Percentiles rank a stretch among this genome's conserved stretches.
Evolutionary conservation across 2,113 vertebrate species (phyloP).

Genomic region (Vulpes vulpes): DNA sequence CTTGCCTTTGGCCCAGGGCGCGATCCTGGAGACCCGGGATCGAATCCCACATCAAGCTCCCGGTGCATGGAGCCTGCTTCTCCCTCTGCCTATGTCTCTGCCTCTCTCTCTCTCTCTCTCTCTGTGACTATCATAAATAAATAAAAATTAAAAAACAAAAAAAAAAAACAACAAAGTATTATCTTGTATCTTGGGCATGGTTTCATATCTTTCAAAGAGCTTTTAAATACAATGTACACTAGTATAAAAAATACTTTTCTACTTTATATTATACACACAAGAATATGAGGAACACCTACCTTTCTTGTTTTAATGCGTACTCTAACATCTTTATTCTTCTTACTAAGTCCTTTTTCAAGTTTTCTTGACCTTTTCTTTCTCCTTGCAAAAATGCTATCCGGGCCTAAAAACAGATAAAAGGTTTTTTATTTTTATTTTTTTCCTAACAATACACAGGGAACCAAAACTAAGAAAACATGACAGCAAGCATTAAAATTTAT

Average conservation of each 20-base stretch:
- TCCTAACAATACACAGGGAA: conserved; percentile 22
- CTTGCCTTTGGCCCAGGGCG: no score
- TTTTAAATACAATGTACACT: neutral
- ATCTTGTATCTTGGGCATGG: conserved; percentile 12
- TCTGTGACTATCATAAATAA: no score
- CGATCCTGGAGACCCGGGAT: no score
- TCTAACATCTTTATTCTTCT: conserved; percentile 99
- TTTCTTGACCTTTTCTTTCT: conserved; percentile 99
- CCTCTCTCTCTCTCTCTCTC: no score
- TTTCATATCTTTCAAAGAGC: conserved; percentile 37
- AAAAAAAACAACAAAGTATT: neutral
- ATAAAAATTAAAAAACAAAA: no score
- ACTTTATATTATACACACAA: conserved; percentile 41
- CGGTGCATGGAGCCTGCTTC: no score
- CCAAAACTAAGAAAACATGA: conserved; percentile 45
- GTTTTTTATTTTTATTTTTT: conserved; percentile 71
- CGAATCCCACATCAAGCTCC: no score
- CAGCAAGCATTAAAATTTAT: conserved; percentile 37
- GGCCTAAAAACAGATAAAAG: conserved; percentile 91
- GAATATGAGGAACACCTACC: conserved; percentile 88
- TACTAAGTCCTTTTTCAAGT: conserved; percentile 99
- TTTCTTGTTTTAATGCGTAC: conserved; percentile 99
- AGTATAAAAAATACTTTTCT: neutral
- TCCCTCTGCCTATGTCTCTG: no score
- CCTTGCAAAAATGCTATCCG: conserved; percentile 99